Conservation (phyloP, 2,113 vertebrate genomes). For the Oncorhynchus gorbuscha region DNA sequence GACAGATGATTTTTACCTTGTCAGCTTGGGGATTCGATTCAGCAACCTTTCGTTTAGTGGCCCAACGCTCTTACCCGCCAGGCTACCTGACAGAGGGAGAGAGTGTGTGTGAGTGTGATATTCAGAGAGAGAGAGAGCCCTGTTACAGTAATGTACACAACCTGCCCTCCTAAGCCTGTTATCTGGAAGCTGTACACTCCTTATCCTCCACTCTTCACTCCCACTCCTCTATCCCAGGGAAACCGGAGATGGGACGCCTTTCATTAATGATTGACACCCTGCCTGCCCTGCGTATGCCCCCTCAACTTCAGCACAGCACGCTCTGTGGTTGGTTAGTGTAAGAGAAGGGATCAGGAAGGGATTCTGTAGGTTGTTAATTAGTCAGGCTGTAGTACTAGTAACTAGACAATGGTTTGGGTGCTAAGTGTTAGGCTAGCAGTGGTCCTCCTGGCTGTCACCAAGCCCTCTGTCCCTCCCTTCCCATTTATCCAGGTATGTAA, state of each 20-base stretch:
- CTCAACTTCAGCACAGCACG: background rate
- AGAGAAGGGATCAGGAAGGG: background rate
- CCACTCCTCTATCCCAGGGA: constrained; percentile 48
- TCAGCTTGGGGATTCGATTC: too few relatives aligned
- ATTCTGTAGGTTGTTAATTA: background rate
- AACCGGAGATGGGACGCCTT: constrained; percentile 67
- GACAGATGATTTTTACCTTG: too few relatives aligned
- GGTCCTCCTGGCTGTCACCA: background rate
- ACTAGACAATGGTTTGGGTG: constrained; percentile 16
- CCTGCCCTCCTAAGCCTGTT: constrained; percentile 34
- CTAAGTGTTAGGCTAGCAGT: constrained; percentile 15
- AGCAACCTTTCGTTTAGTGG: too few relatives aligned
- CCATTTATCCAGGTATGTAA: constrained; percentile 33
- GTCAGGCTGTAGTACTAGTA: background rate
- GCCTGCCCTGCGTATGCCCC: background rate
- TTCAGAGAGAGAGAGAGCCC: constrained; percentile 36
- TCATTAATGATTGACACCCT: constrained; percentile 76
- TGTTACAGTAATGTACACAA: constrained; percentile 55
- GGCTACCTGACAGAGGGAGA: too few relatives aligned
- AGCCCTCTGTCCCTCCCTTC: constrained; percentile 15
- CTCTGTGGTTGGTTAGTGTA: background rate
- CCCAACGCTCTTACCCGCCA: too few relatives aligned
- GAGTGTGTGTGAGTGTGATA: too few relatives aligned
- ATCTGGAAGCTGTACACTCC: constrained; percentile 52
- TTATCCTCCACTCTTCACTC: constrained; percentile 35